Evolutionary conservation across 2,888 invertebrate genomes (phyloP).

Genomic region (Clitarchus hookeri): DNA sequence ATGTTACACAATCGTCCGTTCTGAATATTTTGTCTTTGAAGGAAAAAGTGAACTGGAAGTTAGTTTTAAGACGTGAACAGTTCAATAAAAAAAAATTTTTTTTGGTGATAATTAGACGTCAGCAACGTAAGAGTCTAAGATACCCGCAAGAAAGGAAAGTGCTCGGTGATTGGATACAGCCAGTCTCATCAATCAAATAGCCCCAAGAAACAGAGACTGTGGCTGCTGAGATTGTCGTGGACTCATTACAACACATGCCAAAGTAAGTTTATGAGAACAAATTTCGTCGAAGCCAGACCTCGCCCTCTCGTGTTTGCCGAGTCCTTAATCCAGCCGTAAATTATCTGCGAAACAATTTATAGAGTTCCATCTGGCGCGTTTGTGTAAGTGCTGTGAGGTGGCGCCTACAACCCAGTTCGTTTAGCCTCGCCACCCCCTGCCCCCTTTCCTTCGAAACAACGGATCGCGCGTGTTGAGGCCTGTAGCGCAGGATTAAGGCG

Average conservation of each 20-base stretch:
- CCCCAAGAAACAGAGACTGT: background rate
- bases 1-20: no score
- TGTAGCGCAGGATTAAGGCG: conserved; percentile 20
- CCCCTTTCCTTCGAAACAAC: background rate
- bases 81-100: no score
- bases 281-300: background rate
- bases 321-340: background rate
- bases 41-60: no score
- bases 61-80: no score
- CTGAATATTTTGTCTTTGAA: no score
- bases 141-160: no score
- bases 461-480: background rate
- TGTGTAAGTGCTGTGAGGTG: background rate
- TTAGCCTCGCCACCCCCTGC: background rate
- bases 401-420: background rate
- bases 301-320: background rate
- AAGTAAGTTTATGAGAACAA: background rate
- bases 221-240: background rate
- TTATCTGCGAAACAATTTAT: conserved; percentile 1
- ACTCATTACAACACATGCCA: background rate
- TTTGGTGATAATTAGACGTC: no score
- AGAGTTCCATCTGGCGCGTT: background rate
- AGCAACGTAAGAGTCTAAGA: no score
- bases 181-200: no score
- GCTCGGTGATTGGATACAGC: no score